Evolutionary conservation across 1,140 invertebrate genomes (phyloP), one percentile per base, ranked within the genome.

Genomic region (Ceratosolen solmsi): DNA sequence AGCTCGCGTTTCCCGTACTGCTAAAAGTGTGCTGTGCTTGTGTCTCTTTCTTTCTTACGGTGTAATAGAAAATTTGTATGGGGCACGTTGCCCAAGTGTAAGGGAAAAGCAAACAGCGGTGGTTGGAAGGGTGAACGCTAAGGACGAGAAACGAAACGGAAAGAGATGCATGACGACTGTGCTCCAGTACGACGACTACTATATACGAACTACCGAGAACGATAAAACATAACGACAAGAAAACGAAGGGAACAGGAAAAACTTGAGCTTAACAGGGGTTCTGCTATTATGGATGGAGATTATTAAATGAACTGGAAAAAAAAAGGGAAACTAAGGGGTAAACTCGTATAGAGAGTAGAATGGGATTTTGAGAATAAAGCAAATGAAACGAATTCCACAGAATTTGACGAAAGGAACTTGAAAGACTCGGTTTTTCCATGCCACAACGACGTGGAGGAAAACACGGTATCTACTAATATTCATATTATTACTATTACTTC

Each of bases 1-100:
- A 84, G 84, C 82, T 84, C 83, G 51, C 41, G 54, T 46, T 74
- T 25, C 0, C 54, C 38, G 71, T 80, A 49, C 56, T 74, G 56
- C 71, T 74, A 49, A 72, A 78, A 78, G 30, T 71, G 49, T 54
- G 33, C 49, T 38, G 68, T 60, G 20, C 27, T 54, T 27, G 71
- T 68, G 49, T 13, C n/a, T 56, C 27, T 25, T 27, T 25, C 13
- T 20, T 46, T 27, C 1, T 49, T 17, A 2, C n/a, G 33, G 36
- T 46, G 20, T 9, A 38, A 68, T 5, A 1, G 3, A 68, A 38
- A 38, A n/a, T 20, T 9, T 68, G 1, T 13, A 38, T 1, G 20
- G 17, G 22, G 27, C 2, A n/a, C 4, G 3, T 8, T 2, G 33
- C 13, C 8, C 7, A 25, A 11, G 7, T 30, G 13, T 22, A 22